Evolutionary conservation across 2,797 vertebrate species (phyloP), one percentile per base, ranked within the genome.

Genomic region (Psittacula derbiana): DNA sequence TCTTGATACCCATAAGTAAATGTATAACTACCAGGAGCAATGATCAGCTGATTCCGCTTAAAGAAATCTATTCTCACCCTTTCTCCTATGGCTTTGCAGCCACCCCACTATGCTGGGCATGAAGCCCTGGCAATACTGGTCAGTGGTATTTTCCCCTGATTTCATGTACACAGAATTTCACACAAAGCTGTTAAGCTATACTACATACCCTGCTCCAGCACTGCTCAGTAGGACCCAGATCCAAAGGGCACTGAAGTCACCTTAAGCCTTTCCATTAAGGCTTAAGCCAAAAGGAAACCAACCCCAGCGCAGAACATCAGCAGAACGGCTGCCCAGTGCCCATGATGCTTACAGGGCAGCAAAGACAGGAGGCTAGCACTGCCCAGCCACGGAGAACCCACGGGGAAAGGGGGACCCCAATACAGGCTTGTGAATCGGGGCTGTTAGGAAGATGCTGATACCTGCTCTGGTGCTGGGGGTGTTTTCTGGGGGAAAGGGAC

Each of bases 371-470:
- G 17, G 58, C 5, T 10, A 36, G 41, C 19, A 27, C 62, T 87
- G 53, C 40, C 33, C 0, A 0, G 40, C n/a, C 43, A n/a, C 0
- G 1, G 46, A 3, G 4, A 85, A 43, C 27, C 46, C 74, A 11
- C 6, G 0, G 3, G 64, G 24, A 65, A 79, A 69, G 3, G 23
- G 8, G 10, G 10, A 9, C 36, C 25, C 33, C 46, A 43, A 57
- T 36, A 79, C 17, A 19, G 41, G 47, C 4, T 55, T 62, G 49
- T 40, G 64, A 65, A 81, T 82, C 0, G 0, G 6, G 14, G 44
- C 4, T 28, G 11, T 43, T 57, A 38, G 33, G 53, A 83, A 75
- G 50, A 75, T 5, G 8, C 13, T 53, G 43, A n/a, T 50, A 43
- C 23, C 50, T 2, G 6, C 31, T 64, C 44, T 65, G 49, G 41